Percentiles rank a stretch among this genome's conserved stretches.
These are phyloP conservation scores for Drosophila burlai DNA, from an alignment of 1,140 invertebrate species.

Conservation along the genomic window DNA sequence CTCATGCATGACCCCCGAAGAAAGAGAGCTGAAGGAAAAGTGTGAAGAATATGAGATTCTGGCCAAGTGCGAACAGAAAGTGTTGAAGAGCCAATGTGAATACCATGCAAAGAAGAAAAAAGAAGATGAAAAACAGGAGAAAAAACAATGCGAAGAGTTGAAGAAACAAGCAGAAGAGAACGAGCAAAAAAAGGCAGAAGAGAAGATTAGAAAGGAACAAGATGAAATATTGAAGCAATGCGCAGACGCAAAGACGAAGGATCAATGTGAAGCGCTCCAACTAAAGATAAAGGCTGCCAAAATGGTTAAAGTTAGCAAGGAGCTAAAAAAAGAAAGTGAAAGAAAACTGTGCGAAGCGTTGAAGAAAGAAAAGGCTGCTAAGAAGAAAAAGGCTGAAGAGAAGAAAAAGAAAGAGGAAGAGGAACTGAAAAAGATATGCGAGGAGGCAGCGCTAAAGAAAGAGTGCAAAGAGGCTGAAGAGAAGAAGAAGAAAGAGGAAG, in stretches of 20 bases:
- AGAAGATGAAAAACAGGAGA: neutral
- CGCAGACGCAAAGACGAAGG: neutral
- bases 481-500: too few species aligned
- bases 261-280: neutral
- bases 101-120: neutral
- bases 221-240: neutral
- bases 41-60: neutral
- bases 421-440: neutral
- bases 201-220: neutral
- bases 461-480: too few species aligned
- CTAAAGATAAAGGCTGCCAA: neutral
- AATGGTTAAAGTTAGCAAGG: neutral
- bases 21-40: neutral
- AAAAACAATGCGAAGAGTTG: neutral
- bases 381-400: too few species aligned
- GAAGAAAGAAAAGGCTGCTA: too few species aligned
- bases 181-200: neutral
- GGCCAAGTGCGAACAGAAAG: neutral
- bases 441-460: too few species aligned
- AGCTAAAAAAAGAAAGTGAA: neutral
- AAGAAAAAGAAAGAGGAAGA: neutral
- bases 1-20: neutral
- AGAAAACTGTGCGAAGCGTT: too few species aligned
- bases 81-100: neutral
- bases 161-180: neutral